Base-by-base conservation (phyloP, 2,797 vertebrate genomes). In the Decapterus maruadsi region DNA sequence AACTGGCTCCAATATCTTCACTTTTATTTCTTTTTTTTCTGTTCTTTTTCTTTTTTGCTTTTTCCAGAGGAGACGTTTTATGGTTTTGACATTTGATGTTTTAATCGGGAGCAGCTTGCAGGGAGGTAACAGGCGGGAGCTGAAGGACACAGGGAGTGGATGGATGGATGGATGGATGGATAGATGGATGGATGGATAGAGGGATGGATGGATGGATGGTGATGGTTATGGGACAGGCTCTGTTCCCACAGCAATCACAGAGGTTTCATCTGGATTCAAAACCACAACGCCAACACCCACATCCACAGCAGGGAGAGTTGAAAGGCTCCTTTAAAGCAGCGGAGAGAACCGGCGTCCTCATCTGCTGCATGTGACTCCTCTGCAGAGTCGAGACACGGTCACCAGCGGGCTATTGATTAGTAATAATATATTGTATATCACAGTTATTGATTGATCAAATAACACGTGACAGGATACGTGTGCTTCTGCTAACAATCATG, bases 221-320 rank as follows among this genome's bases (percentile, higher is more conserved):
- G 63, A 66, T 45, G 57, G 46, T 68, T 54, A 40, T 3, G n/a
- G 46, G 16, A 54, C 58, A 17, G 46, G 9, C 36, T 22, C 22
- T 48, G 36, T 70, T 46, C 46, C 63, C 72, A 66, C 60, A 66
- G 60, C 14, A 34, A 59, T 71, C 70, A 26, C 57, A 54, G 34
- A 48, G 4, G 50, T 57, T 62, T 81, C 34, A 76, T 83, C 56
- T 76, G 68, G 51, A 72, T 68, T 78, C 43, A 13, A 14, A 34
- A 68, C 67, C 48, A 36, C 65, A n/a, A 20, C 0, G 45, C 48
- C 54, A 29, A 67, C 75, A 38, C 34, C 48, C 76, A 75, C 62
- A 19, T 61, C 48, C 50, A 62, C 38, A 20, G 55, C 29, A 31
- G 0, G 2, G 7, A 20, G 57, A 63, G 50, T 61, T 22, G 31